Evolutionary conservation across 2,888 invertebrate genomes (phyloP), one percentile per base, ranked within the genome.

Genomic region (Caenorhabditis virilis): DNA sequence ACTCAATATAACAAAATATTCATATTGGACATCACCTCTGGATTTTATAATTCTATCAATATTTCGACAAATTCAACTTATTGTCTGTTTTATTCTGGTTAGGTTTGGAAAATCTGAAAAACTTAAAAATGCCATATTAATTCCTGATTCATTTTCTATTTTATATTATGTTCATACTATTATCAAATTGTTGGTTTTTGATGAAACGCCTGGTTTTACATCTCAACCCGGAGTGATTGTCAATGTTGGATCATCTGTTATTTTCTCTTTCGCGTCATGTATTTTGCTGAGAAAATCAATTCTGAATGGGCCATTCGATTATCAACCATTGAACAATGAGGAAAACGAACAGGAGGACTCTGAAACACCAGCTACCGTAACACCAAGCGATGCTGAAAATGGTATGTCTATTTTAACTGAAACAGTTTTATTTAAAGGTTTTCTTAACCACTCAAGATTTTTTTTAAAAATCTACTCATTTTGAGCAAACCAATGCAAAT

Each of bases 21-120:
- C 56, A 0, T 62, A 57, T 22, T 57, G 52, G 56, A 49, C 36
- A 7, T 62, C 62, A 11, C 63, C 63, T 16, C 46, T 63, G 15
- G 63, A 63, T 38, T 63, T 35, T 27, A 46, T 54, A 6, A 43
- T 49, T 4, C 16, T 63, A 9, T 20, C 42, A 15, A 39, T 54
- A 7, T 30, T 63, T 26, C 63, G 63, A 20, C 57, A 58, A 58
- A 45, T 63, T 1, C 39, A 50, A 13, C 45, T 58, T n/a, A 38
- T 63, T 7, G 38, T 54, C 33, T 43, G 52, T 1, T 39, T 57
- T n/a, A 46, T 63, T n/a, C 11, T 58, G 15, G 22, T 46, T 6
- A 15, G 36, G 25, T 45, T 53, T 18, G 54, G 54, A 39, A 63
- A 57, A 42, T 27, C 49, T 9, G 33, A 57, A 16, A 41, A 25